A percentile compares a stretch with the other conserved stretches of the same genome.
These are phyloP conservation scores for Morone saxatilis DNA, from an alignment of 2,113 vertebrate genomes.

Conservation along the genomic window DNA sequence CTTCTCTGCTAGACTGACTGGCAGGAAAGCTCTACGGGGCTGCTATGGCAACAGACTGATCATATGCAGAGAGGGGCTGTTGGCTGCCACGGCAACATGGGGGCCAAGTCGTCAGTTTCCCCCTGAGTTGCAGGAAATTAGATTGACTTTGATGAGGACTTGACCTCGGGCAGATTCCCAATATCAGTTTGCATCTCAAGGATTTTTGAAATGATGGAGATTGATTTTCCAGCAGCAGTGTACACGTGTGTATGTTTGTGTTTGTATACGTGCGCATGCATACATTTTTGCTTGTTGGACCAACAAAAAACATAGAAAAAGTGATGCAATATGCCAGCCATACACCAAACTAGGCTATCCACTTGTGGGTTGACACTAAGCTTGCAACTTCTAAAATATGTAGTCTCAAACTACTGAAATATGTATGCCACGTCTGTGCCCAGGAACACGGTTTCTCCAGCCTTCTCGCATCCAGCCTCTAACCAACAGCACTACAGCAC, in stretches of 20 bases:
- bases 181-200: conserved; percentile 7
- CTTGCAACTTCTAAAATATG: conserved; percentile 72
- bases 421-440: conserved; percentile 63
- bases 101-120: conserved; percentile 61
- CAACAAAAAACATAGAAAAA: background rate
- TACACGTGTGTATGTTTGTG: background rate
- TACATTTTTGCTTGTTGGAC: conserved; percentile 3
- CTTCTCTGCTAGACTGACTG: conserved; percentile 73
- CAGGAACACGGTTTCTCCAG: conserved; percentile 39
- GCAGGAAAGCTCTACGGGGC: conserved; percentile 78
- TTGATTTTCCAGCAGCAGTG: background rate
- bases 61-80: conserved; percentile 75
- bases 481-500: conserved; percentile 31
- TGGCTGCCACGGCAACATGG: conserved; percentile 74
- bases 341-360: conserved; percentile 47
- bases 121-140: conserved; percentile 74
- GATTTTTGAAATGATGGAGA: conserved; percentile 31
- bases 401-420: conserved; percentile 64
- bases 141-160: conserved; percentile 75
- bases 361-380: conserved; percentile 51
- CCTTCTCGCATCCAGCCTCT: conserved; percentile 35
- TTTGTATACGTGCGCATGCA: background rate
- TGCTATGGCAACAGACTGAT: conserved; percentile 87
- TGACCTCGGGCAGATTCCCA: conserved; percentile 57
- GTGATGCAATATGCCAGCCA: conserved; percentile 32